Conservation (phyloP, 1,140 invertebrate genomes). For the Cyclargus thomasi region DNA sequence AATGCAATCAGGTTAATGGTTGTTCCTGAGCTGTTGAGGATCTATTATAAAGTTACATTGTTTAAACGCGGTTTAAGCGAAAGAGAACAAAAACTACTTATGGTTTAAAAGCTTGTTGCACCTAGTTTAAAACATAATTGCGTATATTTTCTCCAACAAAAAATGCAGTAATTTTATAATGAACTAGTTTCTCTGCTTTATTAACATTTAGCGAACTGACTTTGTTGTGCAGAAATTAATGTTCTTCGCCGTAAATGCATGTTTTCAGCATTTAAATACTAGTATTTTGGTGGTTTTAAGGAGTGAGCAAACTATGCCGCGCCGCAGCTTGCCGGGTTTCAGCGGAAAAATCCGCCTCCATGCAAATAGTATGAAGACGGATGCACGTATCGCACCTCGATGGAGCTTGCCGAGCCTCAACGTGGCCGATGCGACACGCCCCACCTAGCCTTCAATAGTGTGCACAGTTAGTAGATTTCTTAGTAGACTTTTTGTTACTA, state of each 20-base stretch:
- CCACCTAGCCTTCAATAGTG: too few relatives aligned
- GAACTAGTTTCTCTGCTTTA: neutral
- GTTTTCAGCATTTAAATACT: too few relatives aligned
- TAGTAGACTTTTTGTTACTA: too few relatives aligned
- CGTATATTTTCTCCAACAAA: neutral
- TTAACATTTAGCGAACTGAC: neutral
- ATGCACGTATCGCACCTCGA: too few relatives aligned
- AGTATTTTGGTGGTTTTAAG: too few relatives aligned
- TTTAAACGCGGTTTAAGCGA: slow-evolving; percentile 4
- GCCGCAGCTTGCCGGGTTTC: too few relatives aligned
- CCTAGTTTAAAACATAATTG: neutral
- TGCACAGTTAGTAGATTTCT: too few relatives aligned
- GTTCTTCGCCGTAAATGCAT: neutral
- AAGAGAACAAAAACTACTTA: slow-evolving; percentile 1
- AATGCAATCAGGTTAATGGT: slow-evolving; percentile 5
- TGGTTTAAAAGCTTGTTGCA: neutral
- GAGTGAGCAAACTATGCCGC: too few relatives aligned
- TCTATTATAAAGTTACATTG: slow-evolving; percentile 12
- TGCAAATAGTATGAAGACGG: too few relatives aligned
- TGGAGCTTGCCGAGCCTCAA: too few relatives aligned
- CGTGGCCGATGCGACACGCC: too few relatives aligned
- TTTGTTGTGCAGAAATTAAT: neutral
- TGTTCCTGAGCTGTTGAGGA: neutral
- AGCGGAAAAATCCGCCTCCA: too few relatives aligned
- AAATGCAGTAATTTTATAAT: neutral